phyloP scores from a whole-genome alignment of 35 echinoderm and acorn worm genomes.

The Apostichopus californicus region DNA sequence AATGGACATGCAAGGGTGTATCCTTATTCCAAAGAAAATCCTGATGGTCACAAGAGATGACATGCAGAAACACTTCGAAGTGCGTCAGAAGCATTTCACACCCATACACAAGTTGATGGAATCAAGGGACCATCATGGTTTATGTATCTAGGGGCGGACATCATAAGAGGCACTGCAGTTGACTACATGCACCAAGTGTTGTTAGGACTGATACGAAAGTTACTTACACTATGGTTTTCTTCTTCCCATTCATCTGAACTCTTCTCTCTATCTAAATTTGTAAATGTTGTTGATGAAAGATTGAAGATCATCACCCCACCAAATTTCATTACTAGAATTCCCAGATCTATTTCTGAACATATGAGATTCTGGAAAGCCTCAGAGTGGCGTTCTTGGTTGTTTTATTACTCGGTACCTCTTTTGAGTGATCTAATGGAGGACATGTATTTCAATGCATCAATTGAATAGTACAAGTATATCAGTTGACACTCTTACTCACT shows the following conservation, averaged over 20 bases:
- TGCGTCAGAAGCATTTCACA: neutral
- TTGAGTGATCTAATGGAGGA: conserved; percentile 22
- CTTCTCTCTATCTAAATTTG: neutral
- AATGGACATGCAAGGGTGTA: conserved; percentile 32
- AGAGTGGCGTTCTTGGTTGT: conserved; percentile 50
- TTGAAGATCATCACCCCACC: conserved; percentile 47
- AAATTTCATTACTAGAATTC: conserved; percentile 49
- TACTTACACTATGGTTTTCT: conserved; percentile 56
- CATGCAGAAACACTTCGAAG: conserved; percentile 21
- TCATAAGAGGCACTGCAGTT: conserved; percentile 57
- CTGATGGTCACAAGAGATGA: conserved; percentile 36
- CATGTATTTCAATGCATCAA: conserved; percentile 26
- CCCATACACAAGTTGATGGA: conserved; percentile 1
- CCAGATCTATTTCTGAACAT: conserved; percentile 34
- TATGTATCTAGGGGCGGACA: conserved; percentile 29
- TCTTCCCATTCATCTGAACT: conserved; percentile 5
- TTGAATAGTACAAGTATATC: conserved; percentile 23
- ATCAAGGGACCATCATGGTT: conserved; percentile 53
- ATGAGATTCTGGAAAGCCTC: conserved; percentile 59
- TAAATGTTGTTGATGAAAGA: conserved; percentile 50
- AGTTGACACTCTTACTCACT: neutral
- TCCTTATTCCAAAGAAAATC: conserved; percentile 29
- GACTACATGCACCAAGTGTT: conserved; percentile 64
- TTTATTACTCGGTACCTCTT: conserved; percentile 56
- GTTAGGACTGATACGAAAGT: conserved; percentile 24